These are phyloP conservation scores for Dascillus cervinus DNA, from an alignment of 2,888 invertebrate genomes.

Conservation along the genomic window DNA sequence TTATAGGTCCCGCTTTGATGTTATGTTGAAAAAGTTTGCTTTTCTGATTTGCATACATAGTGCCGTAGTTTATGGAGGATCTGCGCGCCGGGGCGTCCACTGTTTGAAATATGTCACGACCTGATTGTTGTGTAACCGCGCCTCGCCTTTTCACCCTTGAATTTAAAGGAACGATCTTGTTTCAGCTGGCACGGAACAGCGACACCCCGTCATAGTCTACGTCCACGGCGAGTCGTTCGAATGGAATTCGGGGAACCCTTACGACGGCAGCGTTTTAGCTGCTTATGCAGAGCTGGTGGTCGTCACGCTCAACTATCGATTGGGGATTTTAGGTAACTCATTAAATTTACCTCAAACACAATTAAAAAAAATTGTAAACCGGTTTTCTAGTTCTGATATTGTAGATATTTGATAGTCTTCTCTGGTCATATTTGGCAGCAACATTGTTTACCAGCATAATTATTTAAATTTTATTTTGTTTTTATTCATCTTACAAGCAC, in stretches of 20 bases:
- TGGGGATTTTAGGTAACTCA: slow-evolving; percentile 74
- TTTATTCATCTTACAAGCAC: too few relatives aligned
- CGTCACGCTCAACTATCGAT: slow-evolving; percentile 92
- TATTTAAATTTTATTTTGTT: too few relatives aligned
- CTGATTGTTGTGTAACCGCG: slow-evolving; percentile 19
- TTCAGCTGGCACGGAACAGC: slow-evolving; percentile 48
- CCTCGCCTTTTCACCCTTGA: slow-evolving; percentile 9
- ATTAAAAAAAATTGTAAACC: too few relatives aligned
- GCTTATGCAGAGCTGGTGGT: slow-evolving; percentile 88
- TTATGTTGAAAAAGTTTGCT: slow-evolving; percentile 31
- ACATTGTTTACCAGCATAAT: too few relatives aligned
- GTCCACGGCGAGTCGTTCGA: slow-evolving; percentile 86
- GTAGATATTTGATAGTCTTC: too few relatives aligned
- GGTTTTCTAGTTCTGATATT: too few relatives aligned
- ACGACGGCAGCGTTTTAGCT: slow-evolving; percentile 91
- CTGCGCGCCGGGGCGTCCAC: slow-evolving; percentile 20
- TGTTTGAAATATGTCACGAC: slow-evolving; percentile 21
- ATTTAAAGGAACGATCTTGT: slow-evolving; percentile 9
- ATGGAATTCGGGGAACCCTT: slow-evolving; percentile 95
- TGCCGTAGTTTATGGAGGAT: slow-evolving; percentile 28
- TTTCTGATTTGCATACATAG: slow-evolving; percentile 35
- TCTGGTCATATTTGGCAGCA: too few relatives aligned
- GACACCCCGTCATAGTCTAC: slow-evolving; percentile 72
- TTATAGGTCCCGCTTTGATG: slow-evolving; percentile 30
- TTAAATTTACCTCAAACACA: not conserved